phyloP scores from a whole-genome alignment of 2,888 invertebrate species.

The Hipparchia sbordonii region DNA sequence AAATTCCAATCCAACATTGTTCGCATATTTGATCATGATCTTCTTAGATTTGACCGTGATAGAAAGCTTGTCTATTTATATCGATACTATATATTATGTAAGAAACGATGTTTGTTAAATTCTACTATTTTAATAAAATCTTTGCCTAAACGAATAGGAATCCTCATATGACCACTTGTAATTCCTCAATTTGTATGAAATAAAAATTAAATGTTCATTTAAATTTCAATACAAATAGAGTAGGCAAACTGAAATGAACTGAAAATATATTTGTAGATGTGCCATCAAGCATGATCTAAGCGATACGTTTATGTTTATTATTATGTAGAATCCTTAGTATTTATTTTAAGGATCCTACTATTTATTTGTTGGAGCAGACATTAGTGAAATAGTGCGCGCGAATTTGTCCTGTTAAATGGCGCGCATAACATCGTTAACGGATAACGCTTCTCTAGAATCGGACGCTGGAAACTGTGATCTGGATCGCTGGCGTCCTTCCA shows the following conservation, averaged over 20 bases:
- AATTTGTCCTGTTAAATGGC: constrained; percentile 23
- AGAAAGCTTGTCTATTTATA: neutral
- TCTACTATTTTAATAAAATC: neutral
- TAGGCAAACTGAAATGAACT: neutral
- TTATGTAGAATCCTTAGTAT: neutral
- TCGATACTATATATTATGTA: too few species aligned
- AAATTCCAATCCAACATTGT: constrained; percentile 1
- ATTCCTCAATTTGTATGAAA: too few species aligned
- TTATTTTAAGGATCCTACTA: neutral
- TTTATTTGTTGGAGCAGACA: neutral
- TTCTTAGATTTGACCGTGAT: neutral
- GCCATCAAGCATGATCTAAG: neutral
- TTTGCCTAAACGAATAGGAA: too few species aligned
- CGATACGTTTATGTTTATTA: neutral
- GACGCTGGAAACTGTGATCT: constrained; percentile 50
- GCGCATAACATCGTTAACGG: constrained; percentile 33
- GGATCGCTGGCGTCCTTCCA: constrained; percentile 64
- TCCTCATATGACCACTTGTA: too few species aligned
- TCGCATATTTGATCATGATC: neutral
- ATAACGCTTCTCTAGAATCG: constrained; percentile 36
- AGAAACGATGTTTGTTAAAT: neutral
- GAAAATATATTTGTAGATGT: neutral
- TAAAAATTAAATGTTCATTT: too few species aligned
- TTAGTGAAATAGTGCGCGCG: constrained; percentile 10
- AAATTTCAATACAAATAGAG: neutral